These are phyloP conservation scores for Acanthurus tractus DNA, from an alignment of 2,797 vertebrate genomes.

Conservation along the genomic window DNA sequence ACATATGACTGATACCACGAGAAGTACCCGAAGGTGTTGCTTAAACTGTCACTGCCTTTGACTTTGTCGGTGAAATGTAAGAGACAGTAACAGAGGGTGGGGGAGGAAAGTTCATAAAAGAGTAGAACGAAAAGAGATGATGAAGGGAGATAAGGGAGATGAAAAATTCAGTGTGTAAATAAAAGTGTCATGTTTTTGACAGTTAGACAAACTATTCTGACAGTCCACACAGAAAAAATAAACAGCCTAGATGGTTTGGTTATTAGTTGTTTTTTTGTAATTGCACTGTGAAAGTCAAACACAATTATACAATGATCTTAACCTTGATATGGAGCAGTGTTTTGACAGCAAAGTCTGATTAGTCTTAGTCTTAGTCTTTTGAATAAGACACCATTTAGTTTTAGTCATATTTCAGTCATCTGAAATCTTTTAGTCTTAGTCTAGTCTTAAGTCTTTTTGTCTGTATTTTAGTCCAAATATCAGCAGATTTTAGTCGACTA, in stretches of 20 bases:
- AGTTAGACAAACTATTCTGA: not conserved
- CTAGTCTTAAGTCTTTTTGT: no score
- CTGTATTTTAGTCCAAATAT: no score
- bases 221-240: not conserved
- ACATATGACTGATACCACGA: constrained; percentile 24
- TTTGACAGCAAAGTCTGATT: no score
- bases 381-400: no score
- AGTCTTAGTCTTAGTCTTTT: not conserved
- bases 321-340: not conserved
- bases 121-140: not conserved
- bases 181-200: not conserved
- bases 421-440: no score
- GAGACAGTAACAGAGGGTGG: not conserved
- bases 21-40: constrained; percentile 58
- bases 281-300: not conserved
- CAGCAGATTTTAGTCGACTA: no score
- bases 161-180: not conserved
- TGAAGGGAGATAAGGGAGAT: not conserved
- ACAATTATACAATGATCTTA: not conserved
- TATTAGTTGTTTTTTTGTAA: not conserved
- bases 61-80: constrained; percentile 44
- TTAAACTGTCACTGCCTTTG: constrained; percentile 41
- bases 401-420: no score
- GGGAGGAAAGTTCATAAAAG: not conserved
- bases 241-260: not conserved